Conservation (phyloP, 2,113 vertebrate genomes). For the Lasiurus cinereus region DNA sequence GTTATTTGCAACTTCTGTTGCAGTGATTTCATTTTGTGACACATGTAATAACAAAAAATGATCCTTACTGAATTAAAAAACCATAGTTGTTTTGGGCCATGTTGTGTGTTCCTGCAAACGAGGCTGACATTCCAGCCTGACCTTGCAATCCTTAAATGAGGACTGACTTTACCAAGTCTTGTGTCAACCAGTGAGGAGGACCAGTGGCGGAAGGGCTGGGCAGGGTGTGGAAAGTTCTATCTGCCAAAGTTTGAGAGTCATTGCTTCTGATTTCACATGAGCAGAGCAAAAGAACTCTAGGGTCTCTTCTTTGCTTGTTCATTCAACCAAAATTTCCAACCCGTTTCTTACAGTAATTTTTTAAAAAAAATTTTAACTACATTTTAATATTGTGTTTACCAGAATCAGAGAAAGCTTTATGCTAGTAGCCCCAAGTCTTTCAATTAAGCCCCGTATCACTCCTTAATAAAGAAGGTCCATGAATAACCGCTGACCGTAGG, state of each 20-base stretch:
- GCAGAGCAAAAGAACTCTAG: not conserved
- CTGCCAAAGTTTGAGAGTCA: not conserved
- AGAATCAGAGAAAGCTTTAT: not conserved
- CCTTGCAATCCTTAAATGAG: not conserved
- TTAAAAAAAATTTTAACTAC: not conserved
- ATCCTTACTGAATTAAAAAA: not conserved
- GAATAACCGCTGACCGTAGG: not conserved
- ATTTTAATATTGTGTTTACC: not conserved
- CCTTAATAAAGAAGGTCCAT: not conserved
- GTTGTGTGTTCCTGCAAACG: not conserved
- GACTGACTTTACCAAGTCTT: not conserved
- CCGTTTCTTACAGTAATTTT: not conserved
- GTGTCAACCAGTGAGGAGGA: not conserved
- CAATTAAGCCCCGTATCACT: not conserved
- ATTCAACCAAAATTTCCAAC: not conserved
- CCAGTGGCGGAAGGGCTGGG: not conserved
- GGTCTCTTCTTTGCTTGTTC: not conserved
- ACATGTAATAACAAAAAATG: not conserved
- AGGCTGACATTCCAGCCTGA: not conserved
- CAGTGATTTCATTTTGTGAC: slow-evolving; percentile 32
- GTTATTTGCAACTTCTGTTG: not conserved
- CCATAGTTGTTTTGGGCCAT: not conserved
- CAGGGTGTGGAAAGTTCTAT: not conserved
- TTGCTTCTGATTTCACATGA: not conserved
- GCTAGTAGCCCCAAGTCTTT: not conserved